Evolutionary conservation across 2,113 vertebrate species (phyloP).

Genomic region (Motacilla tschutschensis): DNA sequence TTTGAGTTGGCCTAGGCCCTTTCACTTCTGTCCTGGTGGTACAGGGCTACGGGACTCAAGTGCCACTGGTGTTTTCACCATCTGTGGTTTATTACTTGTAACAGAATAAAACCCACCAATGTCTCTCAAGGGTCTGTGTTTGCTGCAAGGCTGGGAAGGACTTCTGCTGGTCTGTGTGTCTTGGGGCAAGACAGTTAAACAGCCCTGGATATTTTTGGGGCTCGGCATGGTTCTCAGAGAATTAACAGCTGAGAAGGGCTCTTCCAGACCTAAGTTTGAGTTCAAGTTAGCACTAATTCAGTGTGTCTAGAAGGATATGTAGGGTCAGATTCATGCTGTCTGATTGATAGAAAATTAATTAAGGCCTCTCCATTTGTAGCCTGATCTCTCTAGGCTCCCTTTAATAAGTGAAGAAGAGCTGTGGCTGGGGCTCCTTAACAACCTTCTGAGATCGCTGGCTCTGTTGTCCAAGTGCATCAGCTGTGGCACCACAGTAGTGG

Average conservation of each 20-base stretch:
- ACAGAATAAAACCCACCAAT: not conserved
- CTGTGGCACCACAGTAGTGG: rapidly evolving
- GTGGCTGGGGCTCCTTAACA: not conserved
- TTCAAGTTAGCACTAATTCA: not conserved
- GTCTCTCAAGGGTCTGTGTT: not conserved
- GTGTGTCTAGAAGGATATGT: not conserved
- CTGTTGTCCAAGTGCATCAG: not conserved
- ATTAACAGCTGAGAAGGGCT: not conserved
- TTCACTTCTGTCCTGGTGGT: not conserved
- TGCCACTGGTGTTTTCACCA: not conserved
- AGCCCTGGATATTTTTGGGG: not conserved
- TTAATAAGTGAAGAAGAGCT: not conserved
- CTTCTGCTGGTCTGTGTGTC: not conserved
- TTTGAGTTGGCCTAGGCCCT: not conserved
- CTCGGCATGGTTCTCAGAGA: not conserved
- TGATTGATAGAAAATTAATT: not conserved
- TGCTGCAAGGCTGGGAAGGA: not conserved
- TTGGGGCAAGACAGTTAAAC: not conserved
- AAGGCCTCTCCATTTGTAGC: not conserved
- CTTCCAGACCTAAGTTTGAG: not conserved
- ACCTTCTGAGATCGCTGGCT: not conserved
- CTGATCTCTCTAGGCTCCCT: not conserved
- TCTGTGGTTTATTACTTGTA: not conserved
- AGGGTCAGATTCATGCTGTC: not conserved
- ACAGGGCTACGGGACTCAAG: not conserved